Conservation (phyloP, 2,113 vertebrate species). For the Phyllostomus discolor region DNA sequence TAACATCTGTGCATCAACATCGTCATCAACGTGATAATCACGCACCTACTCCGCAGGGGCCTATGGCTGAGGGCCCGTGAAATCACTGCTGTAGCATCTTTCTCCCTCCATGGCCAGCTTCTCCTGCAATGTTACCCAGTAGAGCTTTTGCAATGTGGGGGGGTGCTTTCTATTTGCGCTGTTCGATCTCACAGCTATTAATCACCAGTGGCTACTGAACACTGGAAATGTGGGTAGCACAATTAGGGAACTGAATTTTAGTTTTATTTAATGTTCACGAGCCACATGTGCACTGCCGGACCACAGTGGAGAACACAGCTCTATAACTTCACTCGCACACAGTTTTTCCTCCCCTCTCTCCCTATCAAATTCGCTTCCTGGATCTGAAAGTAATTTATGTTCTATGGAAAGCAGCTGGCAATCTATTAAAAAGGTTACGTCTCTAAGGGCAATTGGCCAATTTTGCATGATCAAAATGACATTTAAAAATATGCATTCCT, state of each 20-base stretch:
- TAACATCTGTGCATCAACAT: neutral
- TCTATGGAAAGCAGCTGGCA: neutral
- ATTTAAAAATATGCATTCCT: neutral
- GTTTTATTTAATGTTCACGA: neutral
- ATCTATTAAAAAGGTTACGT: neutral
- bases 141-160: neutral
- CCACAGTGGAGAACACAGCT: neutral
- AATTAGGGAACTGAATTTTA: neutral
- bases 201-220: neutral
- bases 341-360: neutral
- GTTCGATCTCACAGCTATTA: neutral
- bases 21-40: too few species aligned
- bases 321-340: neutral
- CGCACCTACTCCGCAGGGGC: neutral
- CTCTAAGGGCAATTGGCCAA: neutral
- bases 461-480: neutral
- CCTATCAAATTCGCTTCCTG: neutral
- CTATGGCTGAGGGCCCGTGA: accelerated
- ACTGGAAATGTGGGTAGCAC: neutral
- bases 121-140: neutral
- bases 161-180: neutral
- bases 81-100: neutral
- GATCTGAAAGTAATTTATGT: neutral
- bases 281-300: neutral
- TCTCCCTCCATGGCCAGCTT: neutral